Percentiles rank a stretch among this genome's conserved stretches.
Evolutionary conservation across 2,113 vertebrate species (phyloP).

Genomic region (Syrrhaptes paradoxus): DNA sequence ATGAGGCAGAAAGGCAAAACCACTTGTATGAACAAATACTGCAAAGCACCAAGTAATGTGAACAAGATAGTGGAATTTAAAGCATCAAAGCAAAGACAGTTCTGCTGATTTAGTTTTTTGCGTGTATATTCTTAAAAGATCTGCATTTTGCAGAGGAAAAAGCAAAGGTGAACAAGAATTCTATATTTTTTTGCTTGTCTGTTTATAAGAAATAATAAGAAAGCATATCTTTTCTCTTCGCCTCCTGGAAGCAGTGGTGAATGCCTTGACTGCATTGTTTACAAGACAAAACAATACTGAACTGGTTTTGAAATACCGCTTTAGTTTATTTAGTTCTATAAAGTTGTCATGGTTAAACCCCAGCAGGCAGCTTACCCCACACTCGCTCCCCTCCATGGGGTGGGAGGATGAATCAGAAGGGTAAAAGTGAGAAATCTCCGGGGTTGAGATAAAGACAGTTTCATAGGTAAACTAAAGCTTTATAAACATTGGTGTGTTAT

Average conservation of each 20-base stretch:
- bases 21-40: not conserved
- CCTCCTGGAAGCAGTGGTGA: not conserved
- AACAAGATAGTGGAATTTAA: not conserved
- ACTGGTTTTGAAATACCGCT: not conserved
- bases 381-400: fast-evolving
- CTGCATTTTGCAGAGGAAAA: not conserved
- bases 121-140: not conserved
- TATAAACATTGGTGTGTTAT: not conserved
- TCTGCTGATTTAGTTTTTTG: not conserved
- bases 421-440: not conserved
- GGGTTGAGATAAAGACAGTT: not conserved
- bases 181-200: not conserved
- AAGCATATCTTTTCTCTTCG: not conserved
- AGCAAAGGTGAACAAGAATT: not conserved
- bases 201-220: not conserved
- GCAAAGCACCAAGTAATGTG: not conserved
- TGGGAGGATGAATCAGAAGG: not conserved
- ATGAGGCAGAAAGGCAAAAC: not conserved
- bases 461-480: not conserved
- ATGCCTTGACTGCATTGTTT: not conserved
- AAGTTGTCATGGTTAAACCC: not conserved
- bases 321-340: not conserved
- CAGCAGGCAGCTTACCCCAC: not conserved
- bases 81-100: not conserved
- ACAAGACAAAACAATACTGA: not conserved